Conservation (phyloP, 2,113 vertebrate genomes). For the Bambusicola thoracicus region DNA sequence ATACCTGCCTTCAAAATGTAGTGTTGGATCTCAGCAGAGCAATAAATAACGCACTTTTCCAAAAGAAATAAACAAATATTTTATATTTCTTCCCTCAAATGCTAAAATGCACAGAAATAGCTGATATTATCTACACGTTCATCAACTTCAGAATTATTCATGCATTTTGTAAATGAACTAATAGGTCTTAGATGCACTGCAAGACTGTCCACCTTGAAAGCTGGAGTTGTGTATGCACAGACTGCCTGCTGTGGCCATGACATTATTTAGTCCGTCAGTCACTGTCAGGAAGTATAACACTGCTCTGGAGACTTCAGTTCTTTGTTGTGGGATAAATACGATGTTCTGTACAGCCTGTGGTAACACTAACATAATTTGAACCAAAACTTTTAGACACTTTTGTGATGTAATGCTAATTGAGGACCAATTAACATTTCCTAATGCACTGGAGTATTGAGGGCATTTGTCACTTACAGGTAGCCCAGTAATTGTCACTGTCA, state of each 20-base stretch:
- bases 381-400: background rate
- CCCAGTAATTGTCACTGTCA: background rate
- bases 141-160: background rate
- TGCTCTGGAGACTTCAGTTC: background rate
- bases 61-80: background rate
- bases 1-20: background rate
- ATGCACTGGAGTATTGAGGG: background rate
- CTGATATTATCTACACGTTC: background rate
- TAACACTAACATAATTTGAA: background rate
- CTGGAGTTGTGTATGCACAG: background rate
- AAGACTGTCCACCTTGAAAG: background rate
- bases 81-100: background rate
- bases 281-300: background rate
- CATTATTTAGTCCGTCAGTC: background rate
- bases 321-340: background rate
- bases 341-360: background rate
- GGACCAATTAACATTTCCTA: background rate
- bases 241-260: background rate
- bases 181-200: background rate
- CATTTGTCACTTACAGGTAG: background rate
- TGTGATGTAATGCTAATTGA: background rate
- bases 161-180: background rate
- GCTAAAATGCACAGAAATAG: background rate
- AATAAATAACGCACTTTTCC: background rate
- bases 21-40: background rate